Evolutionary conservation across 2,797 vertebrate genomes (phyloP).

Genomic region (Paratrypauchen microcephalus): DNA sequence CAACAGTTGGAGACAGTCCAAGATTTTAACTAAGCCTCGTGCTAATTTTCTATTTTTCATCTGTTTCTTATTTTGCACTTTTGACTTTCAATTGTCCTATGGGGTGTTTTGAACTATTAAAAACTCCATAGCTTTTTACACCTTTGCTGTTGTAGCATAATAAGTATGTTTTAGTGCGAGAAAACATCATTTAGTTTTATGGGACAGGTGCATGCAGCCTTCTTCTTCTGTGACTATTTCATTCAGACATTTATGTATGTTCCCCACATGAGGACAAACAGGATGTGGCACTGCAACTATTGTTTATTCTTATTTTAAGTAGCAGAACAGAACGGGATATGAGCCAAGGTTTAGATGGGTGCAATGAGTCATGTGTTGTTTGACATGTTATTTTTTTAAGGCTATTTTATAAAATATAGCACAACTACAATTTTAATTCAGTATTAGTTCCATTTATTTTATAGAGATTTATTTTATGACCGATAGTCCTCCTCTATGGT

Average conservation of each 20-base stretch:
- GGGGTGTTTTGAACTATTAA: not conserved
- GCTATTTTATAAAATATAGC: not conserved
- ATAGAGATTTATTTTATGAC: no score
- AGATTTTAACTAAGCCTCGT: not conserved
- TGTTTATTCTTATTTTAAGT: slow-evolving; percentile 31
- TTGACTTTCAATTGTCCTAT: slow-evolving; percentile 34
- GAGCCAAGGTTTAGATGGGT: slow-evolving; percentile 3
- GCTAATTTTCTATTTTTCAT: not conserved
- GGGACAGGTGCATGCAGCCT: slow-evolving; percentile 1
- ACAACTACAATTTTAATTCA: no score
- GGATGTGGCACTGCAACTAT: no score
- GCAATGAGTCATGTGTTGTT: not conserved
- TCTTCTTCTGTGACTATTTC: slow-evolving; percentile 1
- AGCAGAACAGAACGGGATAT: not conserved
- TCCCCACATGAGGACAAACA: not conserved
- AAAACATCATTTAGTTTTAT: slow-evolving; percentile 9
- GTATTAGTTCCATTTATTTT: no score
- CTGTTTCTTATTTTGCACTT: slow-evolving; percentile 32
- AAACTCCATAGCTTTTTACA: slow-evolving; percentile 2
- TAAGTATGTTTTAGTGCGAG: slow-evolving; percentile 25
- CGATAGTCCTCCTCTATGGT: no score
- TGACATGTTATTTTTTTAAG: not conserved
- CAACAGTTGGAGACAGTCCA: not conserved
- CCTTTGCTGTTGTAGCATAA: slow-evolving; percentile 11
- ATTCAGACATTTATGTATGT: slow-evolving; percentile 5